Percentiles rank a stretch among this genome's conserved stretches.
phyloP scores from a whole-genome alignment of 2,797 vertebrate species.

The Tarsius wallacei region DNA sequence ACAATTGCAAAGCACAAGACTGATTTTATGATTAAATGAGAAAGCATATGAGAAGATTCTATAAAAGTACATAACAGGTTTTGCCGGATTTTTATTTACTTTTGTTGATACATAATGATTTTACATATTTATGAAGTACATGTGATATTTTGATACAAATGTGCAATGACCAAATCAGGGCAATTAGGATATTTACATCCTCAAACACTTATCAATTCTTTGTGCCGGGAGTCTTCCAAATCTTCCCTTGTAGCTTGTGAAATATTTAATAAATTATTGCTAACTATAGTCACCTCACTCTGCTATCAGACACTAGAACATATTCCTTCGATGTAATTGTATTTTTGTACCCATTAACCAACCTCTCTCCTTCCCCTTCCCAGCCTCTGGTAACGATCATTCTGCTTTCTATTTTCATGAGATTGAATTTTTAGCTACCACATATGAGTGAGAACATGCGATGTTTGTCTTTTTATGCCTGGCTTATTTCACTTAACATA shows the following conservation, averaged over 20 bases:
- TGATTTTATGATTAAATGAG: conserved; percentile 26
- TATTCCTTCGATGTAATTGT: background rate
- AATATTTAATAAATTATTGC: background rate
- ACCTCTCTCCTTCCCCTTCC: background rate
- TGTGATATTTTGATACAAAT: background rate
- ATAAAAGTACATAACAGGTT: background rate
- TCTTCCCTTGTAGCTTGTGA: background rate
- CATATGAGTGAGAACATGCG: background rate
- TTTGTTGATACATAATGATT: background rate
- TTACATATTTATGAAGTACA: background rate
- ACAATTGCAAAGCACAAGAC: background rate
- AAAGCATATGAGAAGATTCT: background rate
- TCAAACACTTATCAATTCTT: background rate
- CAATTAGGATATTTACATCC: background rate
- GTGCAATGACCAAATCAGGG: background rate
- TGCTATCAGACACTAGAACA: background rate
- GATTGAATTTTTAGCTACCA: too few species aligned
- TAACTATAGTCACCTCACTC: background rate
- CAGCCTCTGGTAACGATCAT: background rate
- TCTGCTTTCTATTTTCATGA: background rate
- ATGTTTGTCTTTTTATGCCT: background rate
- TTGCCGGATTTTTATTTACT: background rate
- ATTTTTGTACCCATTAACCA: background rate
- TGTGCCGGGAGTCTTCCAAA: background rate
- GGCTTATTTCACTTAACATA: background rate